Evolutionary conservation across 2,888 invertebrate genomes (phyloP).

Genomic region (Agapetus fuscipes): DNA sequence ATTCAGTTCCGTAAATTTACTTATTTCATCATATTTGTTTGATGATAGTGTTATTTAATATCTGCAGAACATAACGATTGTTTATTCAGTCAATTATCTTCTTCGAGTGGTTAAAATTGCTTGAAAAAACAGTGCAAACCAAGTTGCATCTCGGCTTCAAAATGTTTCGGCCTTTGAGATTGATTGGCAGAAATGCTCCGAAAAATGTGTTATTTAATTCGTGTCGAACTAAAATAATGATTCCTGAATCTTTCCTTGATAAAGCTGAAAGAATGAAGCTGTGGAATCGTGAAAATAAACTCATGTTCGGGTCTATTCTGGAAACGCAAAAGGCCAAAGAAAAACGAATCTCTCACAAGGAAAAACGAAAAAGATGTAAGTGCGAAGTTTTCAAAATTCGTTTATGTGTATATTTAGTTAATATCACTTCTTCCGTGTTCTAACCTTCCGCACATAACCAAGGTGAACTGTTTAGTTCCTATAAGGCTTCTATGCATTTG

Average conservation of each 20-base stretch:
- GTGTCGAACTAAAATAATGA: slow-evolving; percentile 33
- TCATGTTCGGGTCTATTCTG: slow-evolving; percentile 40
- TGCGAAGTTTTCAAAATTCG: no score
- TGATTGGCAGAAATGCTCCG: slow-evolving; percentile 11
- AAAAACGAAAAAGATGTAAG: slow-evolving; percentile 14
- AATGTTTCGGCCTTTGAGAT: slow-evolving; percentile 15
- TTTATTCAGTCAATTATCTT: no score
- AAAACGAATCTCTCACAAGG: slow-evolving; percentile 25
- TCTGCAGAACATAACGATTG: no score
- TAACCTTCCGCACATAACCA: slow-evolving; percentile 8
- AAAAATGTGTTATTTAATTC: slow-evolving; percentile 22
- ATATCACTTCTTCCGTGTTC: no score
- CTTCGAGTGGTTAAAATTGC: no score
- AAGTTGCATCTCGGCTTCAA: no score
- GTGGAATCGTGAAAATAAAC: slow-evolving; percentile 42
- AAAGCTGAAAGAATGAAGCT: slow-evolving; percentile 38
- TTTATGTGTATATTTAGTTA: no score
- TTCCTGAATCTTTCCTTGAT: slow-evolving; percentile 36
- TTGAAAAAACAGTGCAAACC: no score
- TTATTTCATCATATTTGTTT: no score
- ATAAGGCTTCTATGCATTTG: slow-evolving; percentile 3
- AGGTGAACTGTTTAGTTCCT: no score
- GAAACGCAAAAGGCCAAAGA: slow-evolving; percentile 40
- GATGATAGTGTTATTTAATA: no score
- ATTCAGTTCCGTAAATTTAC: no score